Percentiles rank a stretch among this genome's conserved stretches.
These are phyloP conservation scores for Platorchestia sp. DNA, from an alignment of 1,140 invertebrate species.

Conservation along the genomic window DNA sequence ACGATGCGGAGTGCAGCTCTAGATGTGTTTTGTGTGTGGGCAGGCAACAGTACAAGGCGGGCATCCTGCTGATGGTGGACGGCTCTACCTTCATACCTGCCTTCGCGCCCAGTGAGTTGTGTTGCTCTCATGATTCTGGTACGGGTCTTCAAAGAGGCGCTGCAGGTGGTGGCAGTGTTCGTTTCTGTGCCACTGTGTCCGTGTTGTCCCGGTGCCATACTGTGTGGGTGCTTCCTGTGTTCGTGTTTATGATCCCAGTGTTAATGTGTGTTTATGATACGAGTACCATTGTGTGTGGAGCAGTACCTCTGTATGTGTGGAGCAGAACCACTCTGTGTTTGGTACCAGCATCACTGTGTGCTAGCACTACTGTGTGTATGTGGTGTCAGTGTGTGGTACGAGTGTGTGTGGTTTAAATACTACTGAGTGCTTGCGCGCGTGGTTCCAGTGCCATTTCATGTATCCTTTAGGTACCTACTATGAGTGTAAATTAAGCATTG, in stretches of 20 bases:
- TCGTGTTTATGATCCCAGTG: too few relatives aligned
- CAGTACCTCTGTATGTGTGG: not conserved
- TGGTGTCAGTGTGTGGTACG: not conserved
- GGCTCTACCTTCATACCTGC: slow-evolving; percentile 70
- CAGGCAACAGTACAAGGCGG: slow-evolving; percentile 72
- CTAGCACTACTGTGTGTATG: not conserved
- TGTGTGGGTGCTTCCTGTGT: too few relatives aligned
- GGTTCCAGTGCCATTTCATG: too few relatives aligned
- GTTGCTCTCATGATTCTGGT: too few relatives aligned
- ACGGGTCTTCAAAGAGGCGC: too few relatives aligned
- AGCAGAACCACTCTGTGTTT: not conserved
- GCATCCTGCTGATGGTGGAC: slow-evolving; percentile 70
- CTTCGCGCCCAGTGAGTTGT: slow-evolving; percentile 69
- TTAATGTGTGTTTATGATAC: not conserved
- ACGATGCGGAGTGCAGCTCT: too few relatives aligned
- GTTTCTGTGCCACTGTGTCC: not conserved
- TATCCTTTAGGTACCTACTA: too few relatives aligned
- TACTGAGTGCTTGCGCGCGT: too few relatives aligned
- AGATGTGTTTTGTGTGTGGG: slow-evolving; percentile 33
- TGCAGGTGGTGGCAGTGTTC: too few relatives aligned
- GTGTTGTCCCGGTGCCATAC: not conserved
- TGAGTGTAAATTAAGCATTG: too few relatives aligned
- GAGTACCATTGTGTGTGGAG: not conserved
- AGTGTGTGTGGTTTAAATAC: too few relatives aligned
- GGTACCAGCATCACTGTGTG: not conserved